These are phyloP conservation scores for Heliconius hortense DNA, from an alignment of 2,888 invertebrate species.

Conservation along the genomic window DNA sequence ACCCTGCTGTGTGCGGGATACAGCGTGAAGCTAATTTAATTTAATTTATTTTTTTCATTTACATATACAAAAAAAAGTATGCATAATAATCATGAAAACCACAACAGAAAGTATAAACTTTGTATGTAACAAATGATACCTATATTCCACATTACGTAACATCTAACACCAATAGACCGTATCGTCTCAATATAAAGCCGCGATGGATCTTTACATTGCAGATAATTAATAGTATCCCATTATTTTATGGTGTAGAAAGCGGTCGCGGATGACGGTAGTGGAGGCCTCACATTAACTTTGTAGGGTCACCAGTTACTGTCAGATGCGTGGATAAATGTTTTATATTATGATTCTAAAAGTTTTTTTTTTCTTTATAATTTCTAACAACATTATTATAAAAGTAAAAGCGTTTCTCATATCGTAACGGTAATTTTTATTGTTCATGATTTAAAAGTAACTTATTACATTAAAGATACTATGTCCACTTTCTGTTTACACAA, in stretches of 20 bases:
- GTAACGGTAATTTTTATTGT: too few relatives aligned
- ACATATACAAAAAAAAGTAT: too few relatives aligned
- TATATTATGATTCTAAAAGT: background rate
- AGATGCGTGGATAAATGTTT: constrained; percentile 1
- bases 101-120: background rate
- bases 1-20: too few relatives aligned
- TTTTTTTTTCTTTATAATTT: too few relatives aligned
- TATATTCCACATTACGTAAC: background rate
- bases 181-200: constrained; percentile 14
- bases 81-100: background rate
- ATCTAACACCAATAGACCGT: constrained; percentile 19
- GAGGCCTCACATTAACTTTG: constrained; percentile 55
- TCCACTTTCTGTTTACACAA: too few relatives aligned
- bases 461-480: too few relatives aligned
- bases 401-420: too few relatives aligned
- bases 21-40: too few relatives aligned
- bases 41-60: background rate
- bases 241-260: constrained; percentile 72
- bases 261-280: constrained; percentile 61
- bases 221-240: constrained; percentile 68
- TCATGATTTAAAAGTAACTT: too few relatives aligned
- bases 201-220: constrained; percentile 37
- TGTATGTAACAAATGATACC: background rate
- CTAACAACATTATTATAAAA: too few relatives aligned
- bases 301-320: constrained; percentile 50